These are phyloP conservation scores for Clamator glandarius DNA, from an alignment of 2,797 vertebrate genomes.

Conservation along the genomic window DNA sequence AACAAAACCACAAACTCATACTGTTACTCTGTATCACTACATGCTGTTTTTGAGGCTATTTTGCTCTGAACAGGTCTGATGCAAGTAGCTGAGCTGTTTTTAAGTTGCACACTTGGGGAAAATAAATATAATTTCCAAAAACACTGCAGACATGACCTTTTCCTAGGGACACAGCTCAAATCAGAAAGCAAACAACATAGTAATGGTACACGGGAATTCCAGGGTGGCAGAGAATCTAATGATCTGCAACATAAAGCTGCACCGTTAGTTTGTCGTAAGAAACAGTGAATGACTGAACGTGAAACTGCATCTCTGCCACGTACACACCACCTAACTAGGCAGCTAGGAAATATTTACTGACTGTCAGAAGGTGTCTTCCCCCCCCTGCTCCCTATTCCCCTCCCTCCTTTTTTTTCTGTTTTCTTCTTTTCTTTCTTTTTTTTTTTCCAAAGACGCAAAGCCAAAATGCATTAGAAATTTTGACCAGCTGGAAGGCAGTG, in stretches of 20 bases:
- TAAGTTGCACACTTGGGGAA: constrained; percentile 18
- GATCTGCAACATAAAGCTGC: not conserved
- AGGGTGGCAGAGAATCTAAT: not conserved
- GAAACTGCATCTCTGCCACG: not conserved
- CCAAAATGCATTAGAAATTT: not conserved
- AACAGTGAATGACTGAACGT: not conserved
- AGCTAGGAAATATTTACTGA: not conserved
- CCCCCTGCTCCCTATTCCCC: too few species aligned
- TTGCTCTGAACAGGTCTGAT: not conserved
- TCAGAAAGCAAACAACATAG: not conserved
- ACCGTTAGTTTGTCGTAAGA: not conserved
- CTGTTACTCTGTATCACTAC: not conserved
- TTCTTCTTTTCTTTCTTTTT: too few species aligned
- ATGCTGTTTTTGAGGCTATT: constrained; percentile 22
- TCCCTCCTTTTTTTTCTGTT: not conserved
- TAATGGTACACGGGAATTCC: not conserved
- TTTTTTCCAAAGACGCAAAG: not conserved
- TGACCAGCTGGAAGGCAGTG: not conserved
- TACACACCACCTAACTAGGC: not conserved
- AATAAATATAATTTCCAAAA: constrained; percentile 43
- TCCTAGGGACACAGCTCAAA: constrained; percentile 9
- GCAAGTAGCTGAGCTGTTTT: not conserved
- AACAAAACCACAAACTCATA: not conserved
- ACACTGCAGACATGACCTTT: constrained; percentile 23
- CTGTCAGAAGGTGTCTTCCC: not conserved